Conservation (phyloP, 2,797 vertebrate genomes). For the Acomys russatus region DNA sequence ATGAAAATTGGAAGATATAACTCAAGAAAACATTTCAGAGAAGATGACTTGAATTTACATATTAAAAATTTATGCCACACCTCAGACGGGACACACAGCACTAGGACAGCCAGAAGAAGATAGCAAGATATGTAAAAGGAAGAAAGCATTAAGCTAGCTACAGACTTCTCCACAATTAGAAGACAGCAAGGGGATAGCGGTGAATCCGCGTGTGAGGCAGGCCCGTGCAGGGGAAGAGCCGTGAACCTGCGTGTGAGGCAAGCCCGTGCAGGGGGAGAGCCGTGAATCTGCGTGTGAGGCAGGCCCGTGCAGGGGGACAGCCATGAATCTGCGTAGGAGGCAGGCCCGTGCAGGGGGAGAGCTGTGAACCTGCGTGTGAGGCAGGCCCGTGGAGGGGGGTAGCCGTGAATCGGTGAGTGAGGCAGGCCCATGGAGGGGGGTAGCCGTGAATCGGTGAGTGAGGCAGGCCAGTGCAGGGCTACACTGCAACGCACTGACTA, state of each 20-base stretch:
- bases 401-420: rapidly evolving
- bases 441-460: rapidly evolving
- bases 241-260: too few relatives aligned
- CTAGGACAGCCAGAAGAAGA: background rate
- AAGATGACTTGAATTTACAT: background rate
- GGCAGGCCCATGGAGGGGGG: background rate
- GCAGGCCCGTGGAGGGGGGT: too few relatives aligned
- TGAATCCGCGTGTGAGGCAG: rapidly evolving
- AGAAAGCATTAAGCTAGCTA: background rate
- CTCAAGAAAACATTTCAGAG: background rate
- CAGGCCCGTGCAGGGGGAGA: too few relatives aligned
- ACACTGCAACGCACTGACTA: background rate
- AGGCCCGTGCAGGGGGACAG: background rate
- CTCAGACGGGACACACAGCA: background rate
- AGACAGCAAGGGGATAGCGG: background rate
- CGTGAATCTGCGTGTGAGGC: rapidly evolving
- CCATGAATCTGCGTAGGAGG: rapidly evolving
- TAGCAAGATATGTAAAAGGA: background rate
- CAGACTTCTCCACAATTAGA: background rate
- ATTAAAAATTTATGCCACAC: background rate
- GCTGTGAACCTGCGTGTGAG: too few relatives aligned
- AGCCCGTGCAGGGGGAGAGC: too few relatives aligned
- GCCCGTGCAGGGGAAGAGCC: too few relatives aligned
- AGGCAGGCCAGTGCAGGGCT: background rate
- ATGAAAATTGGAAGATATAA: background rate